Evolutionary conservation across 1,140 invertebrate species (phyloP), one percentile per base, ranked within the genome.

Genomic region (Aricia agestis): DNA sequence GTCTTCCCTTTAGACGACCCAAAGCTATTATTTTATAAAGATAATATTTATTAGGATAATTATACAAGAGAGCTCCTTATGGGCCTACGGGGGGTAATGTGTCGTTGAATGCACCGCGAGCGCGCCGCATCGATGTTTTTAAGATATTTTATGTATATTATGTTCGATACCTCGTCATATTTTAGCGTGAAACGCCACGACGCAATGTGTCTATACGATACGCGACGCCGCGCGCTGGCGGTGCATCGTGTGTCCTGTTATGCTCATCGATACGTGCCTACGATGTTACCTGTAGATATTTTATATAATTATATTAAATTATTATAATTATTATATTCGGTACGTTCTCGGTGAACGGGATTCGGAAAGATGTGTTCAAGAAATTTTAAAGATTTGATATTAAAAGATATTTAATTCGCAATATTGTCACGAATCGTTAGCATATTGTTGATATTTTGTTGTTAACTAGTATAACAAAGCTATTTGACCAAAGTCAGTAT

Each of bases 401-500:
- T 87, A 84, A 79, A 76, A 83, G 89, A 89, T 91, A 91, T 88
- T 83, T 81, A 72, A 83, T 82, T 83, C 78, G 84, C 89, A 91
- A 91, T 89, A 78, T 79, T 82, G 78, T 76, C 76, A 75, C 81
- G 78, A 69, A 69, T 61, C 57, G 80, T 87, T 86, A 89, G 81
- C 79, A 85, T 90, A 89, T 90, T 87, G 89, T 90, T 91, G 82
- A 88, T 88, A 87, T 89, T 83, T 86, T 88, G 80, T 89, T 90
- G 87, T 91, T 90, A 82, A 91, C 81, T 91, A 91, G 89, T 85
- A 85, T 91, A 86, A 90, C 87, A 86, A 88, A 89, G 89, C 89
- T 91, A 91, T 90, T 88, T 91, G 87, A 91, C 89, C 89, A 91
- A 91, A 91, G 89, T 91, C 89, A 91, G 87, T 91, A 91, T 91